Conservation (phyloP, 1,140 invertebrate species). For the Trichonephila clavata region DNA sequence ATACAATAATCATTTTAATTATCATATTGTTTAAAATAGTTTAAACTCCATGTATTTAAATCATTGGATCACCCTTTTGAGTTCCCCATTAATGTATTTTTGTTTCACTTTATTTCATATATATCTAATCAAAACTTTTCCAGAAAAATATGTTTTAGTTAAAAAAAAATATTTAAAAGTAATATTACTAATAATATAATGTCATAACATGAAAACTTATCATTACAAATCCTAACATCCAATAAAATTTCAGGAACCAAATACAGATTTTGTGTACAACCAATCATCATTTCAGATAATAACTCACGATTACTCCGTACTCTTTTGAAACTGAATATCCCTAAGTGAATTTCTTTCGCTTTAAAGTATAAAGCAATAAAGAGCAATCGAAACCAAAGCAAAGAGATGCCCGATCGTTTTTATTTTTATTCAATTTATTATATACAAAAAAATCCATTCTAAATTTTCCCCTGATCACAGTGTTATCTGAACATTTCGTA, state of each 20-base stretch:
- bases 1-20: too few relatives aligned
- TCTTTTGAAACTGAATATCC: background rate
- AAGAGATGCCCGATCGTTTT: background rate
- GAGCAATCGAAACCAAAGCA: background rate
- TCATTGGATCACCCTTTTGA: too few relatives aligned
- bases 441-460: background rate
- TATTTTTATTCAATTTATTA: background rate
- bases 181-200: too few relatives aligned
- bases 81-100: too few relatives aligned
- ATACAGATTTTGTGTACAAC: background rate
- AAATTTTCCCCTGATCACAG: background rate
- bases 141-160: too few relatives aligned
- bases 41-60: too few relatives aligned
- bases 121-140: too few relatives aligned
- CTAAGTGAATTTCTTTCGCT: background rate
- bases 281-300: background rate
- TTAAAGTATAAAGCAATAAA: background rate
- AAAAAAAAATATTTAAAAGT: too few relatives aligned
- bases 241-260: background rate
- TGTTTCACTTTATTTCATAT: too few relatives aligned
- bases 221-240: background rate
- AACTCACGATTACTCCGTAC: background rate
- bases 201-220: too few relatives aligned
- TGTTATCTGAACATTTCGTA: conserved; percentile 15
- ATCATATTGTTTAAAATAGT: too few relatives aligned